Conservation (phyloP, 2,113 vertebrate species). For the Ophiodon elongatus region DNA sequence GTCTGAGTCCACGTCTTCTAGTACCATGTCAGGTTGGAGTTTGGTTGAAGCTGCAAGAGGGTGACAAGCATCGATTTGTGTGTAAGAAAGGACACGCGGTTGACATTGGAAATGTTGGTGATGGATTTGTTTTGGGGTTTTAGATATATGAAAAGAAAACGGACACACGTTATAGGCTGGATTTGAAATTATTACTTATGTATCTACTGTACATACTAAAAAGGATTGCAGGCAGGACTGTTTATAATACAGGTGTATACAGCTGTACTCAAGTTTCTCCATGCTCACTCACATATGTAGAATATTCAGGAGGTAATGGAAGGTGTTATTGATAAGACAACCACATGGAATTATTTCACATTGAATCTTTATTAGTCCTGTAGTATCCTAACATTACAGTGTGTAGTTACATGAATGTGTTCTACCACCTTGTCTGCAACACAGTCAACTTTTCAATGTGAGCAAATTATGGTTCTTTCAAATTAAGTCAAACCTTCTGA, state of each 20-base stretch:
- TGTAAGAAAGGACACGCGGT: not conserved
- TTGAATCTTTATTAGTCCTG: slow-evolving; percentile 63
- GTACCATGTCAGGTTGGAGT: slow-evolving; percentile 77
- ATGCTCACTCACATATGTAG: not conserved
- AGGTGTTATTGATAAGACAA: slow-evolving; percentile 24
- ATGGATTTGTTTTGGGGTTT: not conserved
- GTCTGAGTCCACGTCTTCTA: slow-evolving; percentile 81
- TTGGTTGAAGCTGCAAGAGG: slow-evolving; percentile 63
- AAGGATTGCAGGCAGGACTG: not conserved
- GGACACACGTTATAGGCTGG: not conserved
- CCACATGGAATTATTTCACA: slow-evolving; percentile 22
- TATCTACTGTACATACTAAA: not conserved
- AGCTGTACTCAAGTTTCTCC: not conserved
- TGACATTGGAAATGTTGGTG: not conserved
- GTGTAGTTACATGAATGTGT: not conserved
- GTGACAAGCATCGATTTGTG: slow-evolving; percentile 3
- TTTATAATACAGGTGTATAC: not conserved
- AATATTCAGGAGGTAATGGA: not conserved
- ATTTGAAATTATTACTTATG: not conserved
- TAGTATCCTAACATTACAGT: slow-evolving; percentile 23
- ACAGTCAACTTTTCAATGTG: slow-evolving; percentile 1
- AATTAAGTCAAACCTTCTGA: slow-evolving; percentile 4
- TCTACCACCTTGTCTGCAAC: slow-evolving; percentile 9
- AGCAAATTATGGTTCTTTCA: not conserved
- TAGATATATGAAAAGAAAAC: not conserved